Conservation (phyloP, 2,113 vertebrate genomes). For the Cyphomyrus plagiostoma region DNA sequence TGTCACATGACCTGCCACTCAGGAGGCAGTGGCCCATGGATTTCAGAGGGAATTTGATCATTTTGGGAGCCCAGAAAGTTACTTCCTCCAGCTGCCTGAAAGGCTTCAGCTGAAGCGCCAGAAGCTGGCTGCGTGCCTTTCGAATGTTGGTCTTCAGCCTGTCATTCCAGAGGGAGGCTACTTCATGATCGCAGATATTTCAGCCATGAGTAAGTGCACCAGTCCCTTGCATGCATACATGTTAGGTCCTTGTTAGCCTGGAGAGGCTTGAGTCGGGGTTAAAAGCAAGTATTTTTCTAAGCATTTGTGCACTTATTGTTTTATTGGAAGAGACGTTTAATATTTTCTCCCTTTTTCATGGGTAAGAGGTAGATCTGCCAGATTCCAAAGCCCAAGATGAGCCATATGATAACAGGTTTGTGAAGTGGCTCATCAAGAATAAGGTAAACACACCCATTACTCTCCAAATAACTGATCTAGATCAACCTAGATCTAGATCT, state of each 20-base stretch:
- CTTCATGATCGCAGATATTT: slow-evolving; percentile 81
- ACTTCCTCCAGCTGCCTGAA: slow-evolving; percentile 71
- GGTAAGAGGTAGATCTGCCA: slow-evolving; percentile 67
- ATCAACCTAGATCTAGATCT: not conserved
- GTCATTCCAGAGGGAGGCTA: slow-evolving; percentile 80
- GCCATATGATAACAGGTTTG: slow-evolving; percentile 70
- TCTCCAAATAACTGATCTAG: not conserved
- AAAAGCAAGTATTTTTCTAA: not conserved
- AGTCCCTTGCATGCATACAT: not conserved
- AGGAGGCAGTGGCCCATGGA: slow-evolving; percentile 78
- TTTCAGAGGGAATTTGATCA: slow-evolving; percentile 69
- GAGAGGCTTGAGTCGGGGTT: not conserved
- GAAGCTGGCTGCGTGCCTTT: slow-evolving; percentile 65
- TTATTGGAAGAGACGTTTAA: not conserved
- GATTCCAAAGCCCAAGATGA: slow-evolving; percentile 45
- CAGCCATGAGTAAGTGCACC: slow-evolving; percentile 72
- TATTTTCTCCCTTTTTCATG: not conserved
- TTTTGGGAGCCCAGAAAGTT: slow-evolving; percentile 74
- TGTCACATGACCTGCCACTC: not conserved
- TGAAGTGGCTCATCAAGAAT: slow-evolving; percentile 85
- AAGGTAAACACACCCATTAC: slow-evolving; percentile 59
- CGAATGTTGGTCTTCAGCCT: slow-evolving; percentile 70
- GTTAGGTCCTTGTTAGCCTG: not conserved
- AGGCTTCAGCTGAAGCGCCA: slow-evolving; percentile 64
- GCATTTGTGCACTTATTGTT: too few relatives aligned